phyloP scores from a whole-genome alignment of 2,113 vertebrate species.

The Ursus arctos region DNA sequence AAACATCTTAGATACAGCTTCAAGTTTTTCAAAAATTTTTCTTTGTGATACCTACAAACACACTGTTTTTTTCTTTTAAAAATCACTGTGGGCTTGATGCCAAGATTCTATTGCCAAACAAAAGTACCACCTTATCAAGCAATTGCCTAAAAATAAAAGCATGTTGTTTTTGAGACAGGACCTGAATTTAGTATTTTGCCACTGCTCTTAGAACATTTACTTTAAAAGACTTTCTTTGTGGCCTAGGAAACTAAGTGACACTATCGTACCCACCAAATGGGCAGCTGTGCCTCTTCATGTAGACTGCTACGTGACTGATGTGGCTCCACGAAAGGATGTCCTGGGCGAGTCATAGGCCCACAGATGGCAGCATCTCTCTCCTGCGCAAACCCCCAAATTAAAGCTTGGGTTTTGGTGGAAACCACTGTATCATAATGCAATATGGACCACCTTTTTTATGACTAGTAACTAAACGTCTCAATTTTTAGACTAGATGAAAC shows the following conservation, averaged over 20 bases:
- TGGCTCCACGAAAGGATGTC: not conserved
- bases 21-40: not conserved
- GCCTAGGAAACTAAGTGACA: not conserved
- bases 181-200: constrained; percentile 61
- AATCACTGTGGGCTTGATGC: not conserved
- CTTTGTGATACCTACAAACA: not conserved
- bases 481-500: constrained; percentile 26
- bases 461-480: constrained; percentile 14
- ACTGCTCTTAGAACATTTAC: not conserved
- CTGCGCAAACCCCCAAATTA: not conserved
- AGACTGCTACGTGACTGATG: not conserved
- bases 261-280: not conserved
- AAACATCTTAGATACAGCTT: not conserved
- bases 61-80: not conserved
- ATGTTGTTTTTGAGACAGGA: constrained; percentile 50
- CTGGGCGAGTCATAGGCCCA: not conserved
- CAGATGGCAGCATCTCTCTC: not conserved
- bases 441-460: not conserved
- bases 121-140: constrained; percentile 54
- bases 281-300: not conserved
- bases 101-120: constrained; percentile 50
- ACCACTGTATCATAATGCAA: not conserved
- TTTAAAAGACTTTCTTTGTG: constrained; percentile 48
- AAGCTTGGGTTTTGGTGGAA: constrained; percentile 13
- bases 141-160: constrained; percentile 64